phyloP scores from a whole-genome alignment of 2,888 invertebrate species.

The Acleris cristana region DNA sequence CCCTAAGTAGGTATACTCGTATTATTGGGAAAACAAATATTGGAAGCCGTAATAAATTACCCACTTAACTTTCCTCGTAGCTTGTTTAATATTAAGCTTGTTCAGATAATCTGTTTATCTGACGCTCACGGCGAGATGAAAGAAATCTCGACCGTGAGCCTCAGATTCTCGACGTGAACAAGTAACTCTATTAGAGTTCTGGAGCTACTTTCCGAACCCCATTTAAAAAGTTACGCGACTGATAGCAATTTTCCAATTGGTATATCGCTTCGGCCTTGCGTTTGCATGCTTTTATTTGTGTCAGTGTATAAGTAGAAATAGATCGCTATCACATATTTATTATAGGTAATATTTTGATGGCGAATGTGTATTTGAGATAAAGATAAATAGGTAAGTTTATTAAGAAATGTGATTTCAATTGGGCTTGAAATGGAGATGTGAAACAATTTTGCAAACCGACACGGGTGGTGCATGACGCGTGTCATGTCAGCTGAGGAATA shows the following conservation, averaged over 20 bases:
- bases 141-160: neutral
- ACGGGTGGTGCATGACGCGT: too few species aligned
- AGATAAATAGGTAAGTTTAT: too few species aligned
- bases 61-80: neutral
- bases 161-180: neutral
- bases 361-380: too few species aligned
- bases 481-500: too few species aligned
- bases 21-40: neutral
- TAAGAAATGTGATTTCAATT: too few species aligned
- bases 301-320: neutral
- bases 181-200: conserved; percentile 25
- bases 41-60: neutral
- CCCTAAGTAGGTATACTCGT: neutral
- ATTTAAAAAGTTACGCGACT: conserved; percentile 17
- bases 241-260: neutral
- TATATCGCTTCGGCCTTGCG: too few species aligned
- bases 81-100: neutral
- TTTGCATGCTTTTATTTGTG: too few species aligned
- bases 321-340: too few species aligned
- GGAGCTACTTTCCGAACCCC: conserved; percentile 9
- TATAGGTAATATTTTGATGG: too few species aligned
- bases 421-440: too few species aligned
- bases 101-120: conserved; percentile 9
- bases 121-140: neutral
- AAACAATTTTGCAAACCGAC: too few species aligned